Conservation (phyloP, 1,140 invertebrate genomes). For the Trachelipus rathkii region DNA sequence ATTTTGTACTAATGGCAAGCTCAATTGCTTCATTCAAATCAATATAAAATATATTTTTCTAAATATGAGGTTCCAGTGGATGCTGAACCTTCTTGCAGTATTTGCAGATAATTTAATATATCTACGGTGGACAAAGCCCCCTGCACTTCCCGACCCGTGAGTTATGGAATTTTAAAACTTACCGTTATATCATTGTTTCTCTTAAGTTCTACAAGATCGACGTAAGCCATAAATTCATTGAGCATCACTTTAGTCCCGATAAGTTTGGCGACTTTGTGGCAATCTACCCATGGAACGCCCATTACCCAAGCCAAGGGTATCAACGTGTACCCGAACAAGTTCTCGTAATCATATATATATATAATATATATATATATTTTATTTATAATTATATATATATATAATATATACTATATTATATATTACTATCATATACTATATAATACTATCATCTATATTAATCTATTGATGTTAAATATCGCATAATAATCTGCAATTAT, state of each 20-base stretch:
- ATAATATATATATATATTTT: no score
- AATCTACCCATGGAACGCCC: constrained; percentile 72
- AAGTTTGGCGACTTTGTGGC: constrained; percentile 69
- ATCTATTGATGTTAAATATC: background rate
- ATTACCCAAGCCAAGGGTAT: constrained; percentile 76
- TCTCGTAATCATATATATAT: no score
- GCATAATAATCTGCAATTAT: background rate
- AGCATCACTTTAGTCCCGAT: constrained; percentile 84
- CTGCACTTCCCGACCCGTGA: no score
- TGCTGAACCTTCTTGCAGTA: no score
- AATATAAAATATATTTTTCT: no score
- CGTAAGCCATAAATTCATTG: constrained; percentile 88
- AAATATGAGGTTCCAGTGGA: no score
- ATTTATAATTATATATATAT: no score
- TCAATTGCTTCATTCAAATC: no score
- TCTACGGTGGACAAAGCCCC: no score
- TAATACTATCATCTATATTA: background rate
- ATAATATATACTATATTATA: no score
- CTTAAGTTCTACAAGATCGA: constrained; percentile 65
- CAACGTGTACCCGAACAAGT: constrained; percentile 53
- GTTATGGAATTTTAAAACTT: background rate
- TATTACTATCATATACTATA: constrained; percentile 69
- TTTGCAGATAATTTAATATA: no score
- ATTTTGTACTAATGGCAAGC: no score
- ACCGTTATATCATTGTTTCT: constrained; percentile 59